Evolutionary conservation across 2,888 invertebrate genomes (phyloP).

Genomic region (Bimastos eiseni): DNA sequence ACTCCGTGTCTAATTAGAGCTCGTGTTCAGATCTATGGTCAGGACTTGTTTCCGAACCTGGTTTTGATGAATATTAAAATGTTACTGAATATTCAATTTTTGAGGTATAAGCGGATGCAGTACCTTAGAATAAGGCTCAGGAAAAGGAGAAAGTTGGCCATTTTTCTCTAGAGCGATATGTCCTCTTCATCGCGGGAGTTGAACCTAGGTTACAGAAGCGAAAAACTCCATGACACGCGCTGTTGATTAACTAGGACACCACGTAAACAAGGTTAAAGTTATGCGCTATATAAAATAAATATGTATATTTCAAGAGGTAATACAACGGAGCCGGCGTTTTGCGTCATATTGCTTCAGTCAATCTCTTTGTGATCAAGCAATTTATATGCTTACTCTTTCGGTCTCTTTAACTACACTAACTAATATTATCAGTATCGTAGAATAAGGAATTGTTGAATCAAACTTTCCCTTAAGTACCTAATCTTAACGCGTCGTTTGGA

Average conservation of each 20-base stretch:
- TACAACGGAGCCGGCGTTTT: not conserved
- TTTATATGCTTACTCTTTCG: no score
- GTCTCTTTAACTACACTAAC: no score
- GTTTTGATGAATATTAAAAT: not conserved
- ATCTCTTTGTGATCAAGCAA: no score
- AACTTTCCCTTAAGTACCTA: no score
- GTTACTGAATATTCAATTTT: no score
- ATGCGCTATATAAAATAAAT: not conserved
- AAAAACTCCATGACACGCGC: no score
- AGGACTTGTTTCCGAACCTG: not conserved
- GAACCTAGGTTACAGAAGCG: not conserved
- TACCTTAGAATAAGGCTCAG: not conserved
- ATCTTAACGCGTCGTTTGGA: no score
- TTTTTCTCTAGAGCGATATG: not conserved
- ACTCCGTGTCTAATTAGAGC: not conserved
- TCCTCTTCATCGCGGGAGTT: not conserved
- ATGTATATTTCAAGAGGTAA: not conserved
- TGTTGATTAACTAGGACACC: not conserved
- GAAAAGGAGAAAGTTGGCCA: not conserved
- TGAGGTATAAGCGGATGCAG: not conserved
- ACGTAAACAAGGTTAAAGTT: not conserved
- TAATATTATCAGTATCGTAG: no score
- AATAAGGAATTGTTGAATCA: no score
- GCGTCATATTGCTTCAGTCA: not conserved
- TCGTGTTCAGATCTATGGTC: not conserved